phyloP scores from a whole-genome alignment of 2,113 vertebrate species.

The Phodopus roborovskii region DNA sequence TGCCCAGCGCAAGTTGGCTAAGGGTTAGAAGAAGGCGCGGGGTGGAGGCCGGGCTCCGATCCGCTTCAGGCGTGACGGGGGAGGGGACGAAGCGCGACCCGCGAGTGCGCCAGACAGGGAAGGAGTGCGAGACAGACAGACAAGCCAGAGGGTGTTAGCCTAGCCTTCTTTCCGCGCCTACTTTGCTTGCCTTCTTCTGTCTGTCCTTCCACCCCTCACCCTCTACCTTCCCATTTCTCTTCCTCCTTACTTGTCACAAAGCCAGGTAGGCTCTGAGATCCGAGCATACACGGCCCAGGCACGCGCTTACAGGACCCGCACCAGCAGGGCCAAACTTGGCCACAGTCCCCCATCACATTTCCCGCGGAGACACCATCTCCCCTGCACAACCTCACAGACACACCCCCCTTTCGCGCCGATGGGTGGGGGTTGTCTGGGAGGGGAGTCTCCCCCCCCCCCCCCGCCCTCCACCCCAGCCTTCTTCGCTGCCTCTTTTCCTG shows the following conservation, averaged over 20 bases:
- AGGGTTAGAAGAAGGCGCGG: slow-evolving; percentile 15
- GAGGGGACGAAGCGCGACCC: slow-evolving; percentile 71
- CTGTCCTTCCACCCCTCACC: slow-evolving; percentile 64
- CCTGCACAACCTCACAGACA: slow-evolving; percentile 73
- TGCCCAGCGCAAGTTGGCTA: slow-evolving; percentile 69
- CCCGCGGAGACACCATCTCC: slow-evolving; percentile 65
- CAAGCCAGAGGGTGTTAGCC: slow-evolving; percentile 74
- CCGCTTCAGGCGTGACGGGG: slow-evolving; percentile 52
- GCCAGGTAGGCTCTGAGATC: slow-evolving; percentile 61
- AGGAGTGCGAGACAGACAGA: slow-evolving; percentile 81
- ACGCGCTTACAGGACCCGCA: slow-evolving; percentile 56
- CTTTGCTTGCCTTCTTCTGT: slow-evolving; percentile 59
- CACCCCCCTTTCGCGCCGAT: slow-evolving; percentile 60
- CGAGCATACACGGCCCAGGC: slow-evolving; percentile 8
- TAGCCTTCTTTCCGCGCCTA: slow-evolving; percentile 58
- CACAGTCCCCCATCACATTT: slow-evolving; percentile 56
- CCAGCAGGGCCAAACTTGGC: slow-evolving; percentile 70
- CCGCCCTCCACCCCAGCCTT: background rate
- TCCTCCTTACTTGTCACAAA: slow-evolving; percentile 63
- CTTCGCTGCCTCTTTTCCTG: background rate
- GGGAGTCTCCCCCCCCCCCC: background rate
- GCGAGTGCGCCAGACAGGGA: slow-evolving; percentile 79
- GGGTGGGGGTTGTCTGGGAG: background rate
- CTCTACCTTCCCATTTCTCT: slow-evolving; percentile 51
- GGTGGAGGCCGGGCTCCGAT: background rate